Conservation (phyloP, 2,888 invertebrate genomes). For the Drosophila fungiperda region DNA sequence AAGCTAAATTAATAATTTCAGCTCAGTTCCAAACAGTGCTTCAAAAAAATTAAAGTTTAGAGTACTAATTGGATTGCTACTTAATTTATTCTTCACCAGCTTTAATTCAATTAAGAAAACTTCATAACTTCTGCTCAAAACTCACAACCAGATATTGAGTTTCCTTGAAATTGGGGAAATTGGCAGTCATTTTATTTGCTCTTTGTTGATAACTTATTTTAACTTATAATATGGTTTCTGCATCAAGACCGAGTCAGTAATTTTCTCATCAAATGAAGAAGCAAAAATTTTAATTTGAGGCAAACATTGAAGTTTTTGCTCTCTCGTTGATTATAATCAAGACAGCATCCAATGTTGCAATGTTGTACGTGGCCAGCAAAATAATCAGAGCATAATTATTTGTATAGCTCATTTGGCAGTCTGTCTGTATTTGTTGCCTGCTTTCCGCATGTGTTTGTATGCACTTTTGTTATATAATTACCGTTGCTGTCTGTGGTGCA, state of each 20-base stretch:
- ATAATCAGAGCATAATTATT: conserved; percentile 67
- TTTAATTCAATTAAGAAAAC: background rate
- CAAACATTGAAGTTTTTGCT: background rate
- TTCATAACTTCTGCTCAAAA: background rate
- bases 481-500: conserved; percentile 32
- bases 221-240: conserved; percentile 1
- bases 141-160: background rate
- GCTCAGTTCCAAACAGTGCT: background rate
- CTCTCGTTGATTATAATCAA: background rate
- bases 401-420: conserved; percentile 58
- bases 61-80: background rate
- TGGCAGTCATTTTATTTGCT: background rate
- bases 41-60: background rate
- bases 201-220: background rate
- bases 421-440: conserved; percentile 9
- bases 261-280: conserved; percentile 4
- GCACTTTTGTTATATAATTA: conserved; percentile 73
- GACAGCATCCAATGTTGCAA: conserved; percentile 14
- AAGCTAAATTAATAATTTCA: background rate
- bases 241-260: background rate
- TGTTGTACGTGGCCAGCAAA: conserved; percentile 41
- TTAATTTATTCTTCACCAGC: too few species aligned
- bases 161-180: background rate
- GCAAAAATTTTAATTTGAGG: background rate
- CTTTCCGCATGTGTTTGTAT: conserved; percentile 44